Base-by-base conservation (phyloP, 2,888 invertebrate species). In the Cacoxenus indagator region DNA sequence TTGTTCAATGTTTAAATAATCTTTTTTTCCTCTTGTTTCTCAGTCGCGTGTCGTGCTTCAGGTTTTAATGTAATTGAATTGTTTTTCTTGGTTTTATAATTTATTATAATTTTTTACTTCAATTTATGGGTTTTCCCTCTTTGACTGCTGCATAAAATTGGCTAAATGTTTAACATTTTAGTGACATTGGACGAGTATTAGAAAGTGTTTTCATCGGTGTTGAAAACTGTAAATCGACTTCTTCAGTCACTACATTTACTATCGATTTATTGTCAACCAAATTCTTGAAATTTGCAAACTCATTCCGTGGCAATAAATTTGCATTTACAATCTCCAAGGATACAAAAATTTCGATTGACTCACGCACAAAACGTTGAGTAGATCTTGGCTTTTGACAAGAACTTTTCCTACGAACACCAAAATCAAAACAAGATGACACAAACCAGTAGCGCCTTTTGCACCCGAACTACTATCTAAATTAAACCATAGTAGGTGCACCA, bases 281-380 rank as follows among this genome's bases (percentile, higher is more conserved):
- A 37, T 14, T 11, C 37, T 37, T 8, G 5, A 37, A 37, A 37
- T 37, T 37, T 37, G 37, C 37, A 8, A 37, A 51, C 22, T 51
- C 51, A 51, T 51, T 51, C 17, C 11, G 9, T 51, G 6, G 22
- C 2, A 51, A 51, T 51, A 51, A 73, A 68, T 73, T 68, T 73
- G 75, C 72, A 67, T 37, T 64, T 24, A 17, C 14, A 75, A 73
- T 84, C 84, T 84, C 84, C 81, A 84, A 75, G 84, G 84, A 84
- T 73, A 85, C 78, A 24, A 51, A n/a, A 77, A 77, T 75, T 82
- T 76, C 73, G 76, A 80, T 76, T 76, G 81, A 69, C 73, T 64
- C 65, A 27, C 73, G 26, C 31, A 17, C 11, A 64, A 67, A 69
- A 46, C 31, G 22, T 37, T 17, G 48, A 67, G 48, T 62, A 43